Evolutionary conservation across 1,140 invertebrate species (phyloP).

Genomic region (Condylostylus longicornis): DNA sequence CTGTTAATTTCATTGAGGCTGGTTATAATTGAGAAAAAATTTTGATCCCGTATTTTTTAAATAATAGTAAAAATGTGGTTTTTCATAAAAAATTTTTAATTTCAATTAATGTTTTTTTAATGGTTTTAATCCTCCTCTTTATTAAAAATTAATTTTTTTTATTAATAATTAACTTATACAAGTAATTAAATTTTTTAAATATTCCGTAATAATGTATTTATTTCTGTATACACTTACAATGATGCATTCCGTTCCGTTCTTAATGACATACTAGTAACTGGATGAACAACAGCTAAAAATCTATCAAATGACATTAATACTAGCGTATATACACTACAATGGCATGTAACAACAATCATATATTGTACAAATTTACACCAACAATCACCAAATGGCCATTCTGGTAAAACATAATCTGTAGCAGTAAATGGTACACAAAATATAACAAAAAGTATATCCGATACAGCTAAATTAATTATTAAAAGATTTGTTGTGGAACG

Average conservation of each 20-base stretch:
- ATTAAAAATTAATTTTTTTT: no score
- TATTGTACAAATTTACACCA: constrained; percentile 85
- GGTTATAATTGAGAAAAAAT: no score
- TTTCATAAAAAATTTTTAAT: no score
- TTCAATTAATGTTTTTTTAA: no score
- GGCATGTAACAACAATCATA: constrained; percentile 65
- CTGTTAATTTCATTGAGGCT: no score
- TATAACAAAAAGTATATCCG: constrained; percentile 85
- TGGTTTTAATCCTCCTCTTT: no score
- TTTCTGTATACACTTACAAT: constrained; percentile 20
- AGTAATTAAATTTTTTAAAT: no score
- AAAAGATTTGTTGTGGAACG: constrained; percentile 83
- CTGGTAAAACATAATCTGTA: constrained; percentile 67
- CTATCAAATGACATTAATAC: constrained; percentile 91
- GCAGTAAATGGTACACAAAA: constrained; percentile 62
- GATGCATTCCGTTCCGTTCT: constrained; percentile 74
- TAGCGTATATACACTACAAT: constrained; percentile 84
- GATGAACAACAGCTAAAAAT: constrained; percentile 88
- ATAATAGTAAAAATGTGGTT: no score
- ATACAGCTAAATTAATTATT: constrained; percentile 75
- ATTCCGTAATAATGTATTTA: no score
- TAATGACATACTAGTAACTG: constrained; percentile 75
- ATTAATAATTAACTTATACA: no score
- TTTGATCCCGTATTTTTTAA: no score
- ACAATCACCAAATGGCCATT: constrained; percentile 80